phyloP scores from a whole-genome alignment of 2,888 invertebrate genomes.

The Nasonovia ribisnigri region DNA sequence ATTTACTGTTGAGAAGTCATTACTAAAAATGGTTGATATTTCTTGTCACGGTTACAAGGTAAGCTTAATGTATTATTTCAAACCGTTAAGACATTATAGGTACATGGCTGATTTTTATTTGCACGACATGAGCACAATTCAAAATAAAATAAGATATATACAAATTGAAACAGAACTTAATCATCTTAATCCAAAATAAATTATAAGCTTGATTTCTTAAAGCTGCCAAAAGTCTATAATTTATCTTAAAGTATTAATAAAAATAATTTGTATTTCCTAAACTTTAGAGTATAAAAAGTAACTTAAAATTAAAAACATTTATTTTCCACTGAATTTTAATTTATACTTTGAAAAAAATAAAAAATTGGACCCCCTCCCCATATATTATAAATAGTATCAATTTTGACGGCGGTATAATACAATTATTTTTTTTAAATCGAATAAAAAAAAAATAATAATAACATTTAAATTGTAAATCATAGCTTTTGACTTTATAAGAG shows the following conservation, averaged over 20 bases:
- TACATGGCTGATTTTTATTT: not conserved
- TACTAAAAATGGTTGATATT: not conserved
- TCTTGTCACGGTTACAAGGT: constrained; percentile 33
- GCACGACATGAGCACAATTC: too few species aligned
- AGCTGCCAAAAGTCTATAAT: not conserved
- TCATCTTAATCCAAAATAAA: not conserved
- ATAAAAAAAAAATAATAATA: not conserved
- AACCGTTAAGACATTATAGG: not conserved
- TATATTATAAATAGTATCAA: not conserved
- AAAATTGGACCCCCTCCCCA: too few species aligned
- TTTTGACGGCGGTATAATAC: not conserved
- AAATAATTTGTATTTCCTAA: not conserved
- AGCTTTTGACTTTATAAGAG: not conserved
- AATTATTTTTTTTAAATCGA: not conserved
- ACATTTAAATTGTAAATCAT: not conserved
- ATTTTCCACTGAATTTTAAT: not conserved
- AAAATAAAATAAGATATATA: too few species aligned
- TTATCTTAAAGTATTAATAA: not conserved
- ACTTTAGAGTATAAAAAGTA: not conserved
- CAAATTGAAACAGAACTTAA: too few species aligned
- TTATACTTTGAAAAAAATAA: too few species aligned
- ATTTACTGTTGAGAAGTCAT: not conserved
- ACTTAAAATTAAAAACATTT: not conserved
- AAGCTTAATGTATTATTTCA: not conserved
- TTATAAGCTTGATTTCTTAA: too few species aligned